phyloP scores from a whole-genome alignment of 2,797 vertebrate genomes.

The Anisognathus igniventris region DNA sequence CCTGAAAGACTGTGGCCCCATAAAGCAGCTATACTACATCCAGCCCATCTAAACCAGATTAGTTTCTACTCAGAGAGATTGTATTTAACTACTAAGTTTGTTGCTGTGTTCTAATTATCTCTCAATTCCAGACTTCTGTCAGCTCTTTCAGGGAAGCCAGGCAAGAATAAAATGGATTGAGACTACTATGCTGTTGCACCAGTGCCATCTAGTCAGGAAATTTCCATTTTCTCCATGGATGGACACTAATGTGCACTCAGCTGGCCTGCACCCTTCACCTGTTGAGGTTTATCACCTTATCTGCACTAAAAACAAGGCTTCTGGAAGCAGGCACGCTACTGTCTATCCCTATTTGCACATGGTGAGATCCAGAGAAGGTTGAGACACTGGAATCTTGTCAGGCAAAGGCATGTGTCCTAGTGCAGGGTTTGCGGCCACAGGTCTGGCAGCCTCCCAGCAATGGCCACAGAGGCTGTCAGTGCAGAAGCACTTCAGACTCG shows the following conservation, averaged over 20 bases:
- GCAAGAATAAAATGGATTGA: not conserved
- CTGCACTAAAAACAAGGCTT: not conserved
- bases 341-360: not conserved
- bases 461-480: fast-evolving
- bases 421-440: not conserved
- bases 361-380: not conserved
- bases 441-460: not conserved
- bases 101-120: not conserved
- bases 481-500: not conserved
- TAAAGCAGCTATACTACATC: not conserved
- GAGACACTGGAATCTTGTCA: fast-evolving
- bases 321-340: fast-evolving
- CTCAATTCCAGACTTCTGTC: not conserved
- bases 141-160: not conserved
- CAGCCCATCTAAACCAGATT: conserved; percentile 4
- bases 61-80: not conserved
- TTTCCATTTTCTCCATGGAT: not conserved
- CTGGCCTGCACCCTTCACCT: not conserved
- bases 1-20: not conserved
- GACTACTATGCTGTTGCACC: not conserved
- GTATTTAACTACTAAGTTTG: not conserved
- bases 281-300: not conserved
- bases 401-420: fast-evolving
- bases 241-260: not conserved
- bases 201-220: not conserved